Conservation (phyloP, 2,797 vertebrate genomes). For the Sebastes ruberrimus region DNA sequence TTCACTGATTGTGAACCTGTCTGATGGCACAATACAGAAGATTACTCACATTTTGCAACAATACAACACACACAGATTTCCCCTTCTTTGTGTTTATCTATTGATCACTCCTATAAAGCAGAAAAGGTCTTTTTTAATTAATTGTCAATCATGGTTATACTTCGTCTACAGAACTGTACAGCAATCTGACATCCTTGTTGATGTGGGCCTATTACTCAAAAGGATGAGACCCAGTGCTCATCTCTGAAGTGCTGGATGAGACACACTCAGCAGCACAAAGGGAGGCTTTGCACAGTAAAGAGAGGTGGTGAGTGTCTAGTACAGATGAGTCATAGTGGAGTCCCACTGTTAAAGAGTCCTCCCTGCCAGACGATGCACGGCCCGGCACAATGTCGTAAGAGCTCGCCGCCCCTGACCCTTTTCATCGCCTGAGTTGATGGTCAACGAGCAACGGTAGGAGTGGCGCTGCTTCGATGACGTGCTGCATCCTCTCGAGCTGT, state of each 20-base stretch:
- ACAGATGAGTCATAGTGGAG: constrained; percentile 70
- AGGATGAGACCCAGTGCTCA: constrained; percentile 16
- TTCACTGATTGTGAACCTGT: background rate
- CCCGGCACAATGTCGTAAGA: constrained; percentile 22
- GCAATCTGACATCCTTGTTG: background rate
- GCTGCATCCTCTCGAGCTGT: constrained; percentile 25
- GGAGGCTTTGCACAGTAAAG: constrained; percentile 36
- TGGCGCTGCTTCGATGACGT: constrained; percentile 33
- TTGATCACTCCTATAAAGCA: background rate
- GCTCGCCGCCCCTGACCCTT: constrained; percentile 41
- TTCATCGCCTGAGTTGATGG: constrained; percentile 46
- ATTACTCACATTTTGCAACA: constrained; percentile 6
- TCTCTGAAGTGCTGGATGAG: constrained; percentile 50
- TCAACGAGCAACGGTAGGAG: constrained; percentile 41
- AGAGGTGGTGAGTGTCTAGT: constrained; percentile 59
- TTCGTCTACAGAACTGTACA: background rate
- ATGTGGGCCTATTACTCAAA: constrained; percentile 9
- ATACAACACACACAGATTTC: constrained; percentile 2
- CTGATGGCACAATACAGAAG: background rate
- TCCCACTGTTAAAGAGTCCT: constrained; percentile 57
- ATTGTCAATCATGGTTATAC: background rate
- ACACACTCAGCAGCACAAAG: constrained; percentile 51
- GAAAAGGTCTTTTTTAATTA: background rate
- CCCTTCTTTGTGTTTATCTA: background rate
- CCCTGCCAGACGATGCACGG: constrained; percentile 40